Conservation (phyloP, 2,113 vertebrate genomes). For the Microcebus jonahi region DNA sequence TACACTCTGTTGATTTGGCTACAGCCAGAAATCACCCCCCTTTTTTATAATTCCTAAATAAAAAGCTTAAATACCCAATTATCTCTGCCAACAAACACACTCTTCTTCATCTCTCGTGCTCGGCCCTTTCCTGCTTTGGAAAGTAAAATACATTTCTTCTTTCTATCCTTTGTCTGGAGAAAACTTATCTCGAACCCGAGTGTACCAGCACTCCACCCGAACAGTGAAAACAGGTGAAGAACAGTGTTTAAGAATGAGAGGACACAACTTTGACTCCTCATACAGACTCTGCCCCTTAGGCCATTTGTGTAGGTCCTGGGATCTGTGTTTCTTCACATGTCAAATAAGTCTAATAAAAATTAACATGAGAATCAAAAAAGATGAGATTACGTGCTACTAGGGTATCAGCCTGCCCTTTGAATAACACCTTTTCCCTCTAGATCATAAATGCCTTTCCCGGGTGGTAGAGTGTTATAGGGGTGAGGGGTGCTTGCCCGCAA, state of each 20-base stretch:
- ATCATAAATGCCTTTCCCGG: not conserved
- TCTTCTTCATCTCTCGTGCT: no score
- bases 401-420: not conserved
- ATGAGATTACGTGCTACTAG: not conserved
- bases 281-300: not conserved
- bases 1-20: no score
- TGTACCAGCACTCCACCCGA: no score
- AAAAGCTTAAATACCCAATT: no score
- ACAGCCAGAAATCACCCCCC: no score
- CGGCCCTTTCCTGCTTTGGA: no score
- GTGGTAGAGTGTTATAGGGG: not conserved
- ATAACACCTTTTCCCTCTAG: not conserved
- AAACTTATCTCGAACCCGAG: no score
- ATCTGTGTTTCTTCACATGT: not conserved
- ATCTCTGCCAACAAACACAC: no score
- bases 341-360: not conserved
- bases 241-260: not conserved
- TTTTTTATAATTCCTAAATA: no score
- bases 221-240: not conserved
- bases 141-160: no score
- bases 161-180: no score
- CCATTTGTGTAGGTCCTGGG: not conserved
- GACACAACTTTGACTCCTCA: not conserved
- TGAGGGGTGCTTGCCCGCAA: not conserved
- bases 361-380: not conserved